Conservation (phyloP, 37 sponge, comb jelly and placozoan genomes). For the Chondrosia reniformis region DNA sequence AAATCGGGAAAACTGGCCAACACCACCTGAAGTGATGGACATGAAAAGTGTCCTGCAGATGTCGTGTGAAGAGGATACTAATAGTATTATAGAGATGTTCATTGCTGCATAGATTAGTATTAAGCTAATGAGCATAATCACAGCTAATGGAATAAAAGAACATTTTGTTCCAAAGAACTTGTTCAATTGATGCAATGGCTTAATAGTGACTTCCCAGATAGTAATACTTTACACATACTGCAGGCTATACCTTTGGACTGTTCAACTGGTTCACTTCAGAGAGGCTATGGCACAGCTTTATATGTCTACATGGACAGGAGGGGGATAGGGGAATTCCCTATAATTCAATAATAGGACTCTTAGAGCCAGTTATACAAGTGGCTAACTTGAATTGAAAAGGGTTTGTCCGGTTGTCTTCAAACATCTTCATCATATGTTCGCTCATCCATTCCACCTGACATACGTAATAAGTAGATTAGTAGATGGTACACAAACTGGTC, state of each 20-base stretch:
- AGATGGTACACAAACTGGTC: too few species aligned
- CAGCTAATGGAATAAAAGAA: too few species aligned
- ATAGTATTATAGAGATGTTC: too few species aligned
- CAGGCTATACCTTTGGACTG: constrained; percentile 75
- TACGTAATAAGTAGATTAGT: too few species aligned
- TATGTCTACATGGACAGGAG: constrained; percentile 39
- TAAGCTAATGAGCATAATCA: too few species aligned
- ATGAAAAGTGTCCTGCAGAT: background rate
- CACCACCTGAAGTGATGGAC: constrained; percentile 70
- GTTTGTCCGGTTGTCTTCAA: constrained; percentile 84
- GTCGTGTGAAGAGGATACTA: too few species aligned
- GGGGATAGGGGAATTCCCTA: background rate
- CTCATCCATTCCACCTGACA: constrained; percentile 99
- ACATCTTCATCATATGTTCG: constrained; percentile 90
- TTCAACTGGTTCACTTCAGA: constrained; percentile 78
- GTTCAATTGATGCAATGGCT: too few species aligned
- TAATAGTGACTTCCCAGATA: background rate
- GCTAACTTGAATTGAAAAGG: constrained; percentile 96
- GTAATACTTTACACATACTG: background rate
- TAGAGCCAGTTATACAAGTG: background rate
- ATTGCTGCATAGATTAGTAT: too few species aligned
- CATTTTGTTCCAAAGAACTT: too few species aligned
- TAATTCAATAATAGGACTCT: too few species aligned
- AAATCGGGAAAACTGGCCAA: constrained; percentile 84
- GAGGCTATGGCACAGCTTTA: constrained; percentile 84